These are phyloP conservation scores for Salvator merianae DNA, from an alignment of 2,113 vertebrate species.

Conservation along the genomic window DNA sequence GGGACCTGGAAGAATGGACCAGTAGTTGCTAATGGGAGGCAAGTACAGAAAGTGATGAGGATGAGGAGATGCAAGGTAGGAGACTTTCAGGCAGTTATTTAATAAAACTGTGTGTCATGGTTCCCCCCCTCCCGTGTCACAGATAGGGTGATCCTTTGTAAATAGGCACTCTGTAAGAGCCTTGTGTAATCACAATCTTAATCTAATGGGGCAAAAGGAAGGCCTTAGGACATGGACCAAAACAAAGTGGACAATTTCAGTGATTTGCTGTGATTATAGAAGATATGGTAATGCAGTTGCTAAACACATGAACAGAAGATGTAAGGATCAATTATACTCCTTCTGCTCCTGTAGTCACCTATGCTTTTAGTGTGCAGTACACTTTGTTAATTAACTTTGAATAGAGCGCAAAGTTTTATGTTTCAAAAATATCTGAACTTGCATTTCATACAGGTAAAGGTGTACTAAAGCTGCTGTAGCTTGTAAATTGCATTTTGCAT, in stretches of 20 bases:
- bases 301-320: background rate
- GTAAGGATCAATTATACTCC: background rate
- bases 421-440: background rate
- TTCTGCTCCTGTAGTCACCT: background rate
- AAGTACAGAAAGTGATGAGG: no score
- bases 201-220: background rate
- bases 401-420: background rate
- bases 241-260: constrained; percentile 8
- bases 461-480: background rate
- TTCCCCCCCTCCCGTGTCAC: no score
- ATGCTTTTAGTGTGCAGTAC: background rate
- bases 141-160: no score
- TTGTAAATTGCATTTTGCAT: background rate
- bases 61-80: no score
- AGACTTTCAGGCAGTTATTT: no score
- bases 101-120: no score
- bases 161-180: no score
- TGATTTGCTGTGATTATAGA: background rate
- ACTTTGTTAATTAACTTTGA: background rate
- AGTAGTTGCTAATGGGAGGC: no score
- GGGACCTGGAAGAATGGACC: no score
- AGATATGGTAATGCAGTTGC: background rate
- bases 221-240: fast-evolving
- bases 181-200: background rate
- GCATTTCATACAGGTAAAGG: background rate